These are phyloP conservation scores for Junonia oenone DNA, from an alignment of 2,888 invertebrate genomes.

Conservation along the genomic window DNA sequence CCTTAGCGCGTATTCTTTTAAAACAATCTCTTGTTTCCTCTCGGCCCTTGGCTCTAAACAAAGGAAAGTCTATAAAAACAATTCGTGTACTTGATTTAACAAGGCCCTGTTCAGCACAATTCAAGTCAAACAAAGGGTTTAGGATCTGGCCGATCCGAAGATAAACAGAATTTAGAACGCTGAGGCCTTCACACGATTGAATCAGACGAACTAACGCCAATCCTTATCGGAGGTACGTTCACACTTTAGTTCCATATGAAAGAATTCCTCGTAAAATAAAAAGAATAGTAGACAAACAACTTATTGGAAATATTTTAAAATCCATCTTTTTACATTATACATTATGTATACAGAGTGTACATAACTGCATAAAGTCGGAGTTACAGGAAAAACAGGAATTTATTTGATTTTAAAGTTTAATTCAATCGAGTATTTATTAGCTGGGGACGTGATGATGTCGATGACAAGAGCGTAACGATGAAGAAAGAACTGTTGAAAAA, in stretches of 20 bases:
- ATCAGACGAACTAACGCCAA: not conserved
- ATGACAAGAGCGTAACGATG: no score
- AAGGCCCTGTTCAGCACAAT: not conserved
- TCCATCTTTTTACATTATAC: no score
- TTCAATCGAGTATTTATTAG: no score
- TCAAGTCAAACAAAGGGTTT: slow-evolving; percentile 14
- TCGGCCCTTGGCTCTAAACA: not conserved
- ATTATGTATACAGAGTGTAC: no score
- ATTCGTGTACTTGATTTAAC: not conserved
- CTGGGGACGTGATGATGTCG: no score
- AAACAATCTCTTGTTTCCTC: not conserved
- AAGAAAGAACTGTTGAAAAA: no score
- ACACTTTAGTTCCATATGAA: not conserved
- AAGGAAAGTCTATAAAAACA: not conserved
- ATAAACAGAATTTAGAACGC: slow-evolving; percentile 10
- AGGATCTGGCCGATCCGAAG: not conserved
- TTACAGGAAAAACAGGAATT: no score
- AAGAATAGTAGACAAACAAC: no score
- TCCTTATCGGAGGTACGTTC: not conserved
- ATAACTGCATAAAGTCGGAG: no score
- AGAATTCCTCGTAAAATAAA: not conserved
- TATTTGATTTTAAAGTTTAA: no score
- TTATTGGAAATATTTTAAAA: no score
- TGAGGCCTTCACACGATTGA: not conserved
- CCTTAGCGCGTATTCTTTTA: not conserved